Base-by-base conservation (phyloP, 2,888 invertebrate species). In the Thumatha senex region DNA sequence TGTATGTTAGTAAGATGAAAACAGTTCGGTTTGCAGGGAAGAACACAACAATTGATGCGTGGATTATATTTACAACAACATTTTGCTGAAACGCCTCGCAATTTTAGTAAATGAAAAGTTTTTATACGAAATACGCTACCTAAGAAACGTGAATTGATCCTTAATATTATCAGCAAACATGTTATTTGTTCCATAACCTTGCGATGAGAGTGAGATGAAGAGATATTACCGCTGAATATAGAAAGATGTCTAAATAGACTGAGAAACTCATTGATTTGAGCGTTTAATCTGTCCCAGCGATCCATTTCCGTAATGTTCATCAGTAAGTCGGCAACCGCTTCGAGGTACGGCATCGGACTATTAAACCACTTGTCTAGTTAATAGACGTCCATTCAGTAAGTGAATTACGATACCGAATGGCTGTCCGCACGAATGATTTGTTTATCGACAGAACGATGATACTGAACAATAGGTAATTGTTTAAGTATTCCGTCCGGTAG, bases 281-380 rank as follows among this genome's bases (percentile, higher is more conserved):
- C 48, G 58, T 58, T 58, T 76, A 74, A 79, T 75, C 73, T 70
- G 61, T 56, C 58, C 64, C 62, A 59, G 70, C 68, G 72, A 78
- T 80, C 75, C 76, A 84, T 84, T 85, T 82, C 76, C 75, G 77
- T 82, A 81, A 85, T 78, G 72, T 78, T 74, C n/a, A n/a, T n/a
- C 74, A 67, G 71, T 70, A 75, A 78, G 74, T 75, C 76, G 60
- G 69, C 63, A 73, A 74, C 80, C 80, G 69, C 79, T 74, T 58
- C 58, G 72, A 67, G 46, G 39, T 34, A 30, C 43, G 35, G 61
- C 60, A 53, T 47, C 59, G 55, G 56, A 57, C 70, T 72, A 77
- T 80, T 80, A 78, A 72, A 72, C 63, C 73, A 71, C 68, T 74
- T 64, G 65, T 61, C 67, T 68, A 58, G 63, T 66, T 80, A 80